Base-by-base conservation (phyloP, 2,888 invertebrate genomes). In the Caradrina kadenii region DNA sequence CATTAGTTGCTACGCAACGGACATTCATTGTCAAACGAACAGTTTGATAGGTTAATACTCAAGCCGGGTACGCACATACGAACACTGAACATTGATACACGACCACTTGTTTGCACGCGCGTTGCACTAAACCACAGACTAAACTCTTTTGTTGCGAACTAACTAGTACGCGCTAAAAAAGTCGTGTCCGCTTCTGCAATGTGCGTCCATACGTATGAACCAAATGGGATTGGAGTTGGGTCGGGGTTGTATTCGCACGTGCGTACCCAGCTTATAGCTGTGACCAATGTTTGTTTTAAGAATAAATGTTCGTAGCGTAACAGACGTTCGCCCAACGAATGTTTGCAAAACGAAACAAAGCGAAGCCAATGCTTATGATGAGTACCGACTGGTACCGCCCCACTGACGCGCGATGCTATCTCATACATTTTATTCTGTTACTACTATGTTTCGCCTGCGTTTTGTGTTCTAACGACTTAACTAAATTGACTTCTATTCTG, bases 391-490 rank as follows among this genome's bases (percentile, higher is more conserved):
- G n/a, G n/a, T 31, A 31, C 45, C 17, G 45, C 15, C 6, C 17
- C 17, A 15, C 42, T 3, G 45, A 45, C 3, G 26, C n/a, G 42
- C 10, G 5, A 10, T 22, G 26, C 6, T 13, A 7, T n/a, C 26
- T 26, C 13, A n/a, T n/a, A 48, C n/a, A 22, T 50, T n/a, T 72
- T 19, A 42, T 22, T 42, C 21, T 54, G 31, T 21, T 10, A 49
- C n/a, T 63, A 39, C 17, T 15, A 53, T 64, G 45, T 66, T 21
- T n/a, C 4, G 15, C 42, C 42, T 63, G 49, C 49, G 55, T 42
- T 7, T 70, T 63, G 49, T 70, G 73, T 72, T 55, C 42, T 50
- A 56, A 50, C 17, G 42, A 55, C 42, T 65, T 76, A 31, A 76
- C 54, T 50, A 48, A 52, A 53, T 26, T 7, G 31, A 50, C 11